phyloP scores from a whole-genome alignment of 2,888 invertebrate genomes.

The Drosophila cognata region DNA sequence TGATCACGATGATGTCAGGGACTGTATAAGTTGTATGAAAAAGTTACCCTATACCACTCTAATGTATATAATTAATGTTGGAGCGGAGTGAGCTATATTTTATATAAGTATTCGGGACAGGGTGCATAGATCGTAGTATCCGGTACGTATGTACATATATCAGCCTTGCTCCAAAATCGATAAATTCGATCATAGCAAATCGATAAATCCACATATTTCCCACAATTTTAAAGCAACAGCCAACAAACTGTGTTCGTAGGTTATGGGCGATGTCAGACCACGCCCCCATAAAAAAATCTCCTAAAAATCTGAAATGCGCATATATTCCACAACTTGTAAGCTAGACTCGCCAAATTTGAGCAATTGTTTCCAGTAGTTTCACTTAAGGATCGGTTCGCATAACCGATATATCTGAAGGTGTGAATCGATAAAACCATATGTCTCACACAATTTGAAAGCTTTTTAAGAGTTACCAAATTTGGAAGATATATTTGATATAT shows the following conservation, averaged over 20 bases:
- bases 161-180: no score
- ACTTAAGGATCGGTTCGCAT: not conserved
- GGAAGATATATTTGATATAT: not conserved
- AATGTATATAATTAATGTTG: not conserved
- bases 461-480: not conserved
- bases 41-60: not conserved
- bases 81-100: not conserved
- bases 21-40: not conserved
- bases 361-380: not conserved
- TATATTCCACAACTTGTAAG: not conserved
- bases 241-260: no score
- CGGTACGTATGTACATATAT: not conserved
- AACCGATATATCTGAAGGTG: not conserved
- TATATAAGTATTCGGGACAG: not conserved
- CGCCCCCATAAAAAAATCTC: no score
- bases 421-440: not conserved
- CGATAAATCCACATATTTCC: no score
- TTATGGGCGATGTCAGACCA: no score
- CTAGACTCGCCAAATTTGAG: not conserved
- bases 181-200: no score
- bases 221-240: no score
- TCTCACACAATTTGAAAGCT: not conserved
- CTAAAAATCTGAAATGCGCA: not conserved
- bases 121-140: not conserved
- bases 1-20: not conserved